Evolutionary conservation across 37 sponge, comb jelly and placozoan species (phyloP).

Genomic region (Aphrocallistes beatrix): DNA sequence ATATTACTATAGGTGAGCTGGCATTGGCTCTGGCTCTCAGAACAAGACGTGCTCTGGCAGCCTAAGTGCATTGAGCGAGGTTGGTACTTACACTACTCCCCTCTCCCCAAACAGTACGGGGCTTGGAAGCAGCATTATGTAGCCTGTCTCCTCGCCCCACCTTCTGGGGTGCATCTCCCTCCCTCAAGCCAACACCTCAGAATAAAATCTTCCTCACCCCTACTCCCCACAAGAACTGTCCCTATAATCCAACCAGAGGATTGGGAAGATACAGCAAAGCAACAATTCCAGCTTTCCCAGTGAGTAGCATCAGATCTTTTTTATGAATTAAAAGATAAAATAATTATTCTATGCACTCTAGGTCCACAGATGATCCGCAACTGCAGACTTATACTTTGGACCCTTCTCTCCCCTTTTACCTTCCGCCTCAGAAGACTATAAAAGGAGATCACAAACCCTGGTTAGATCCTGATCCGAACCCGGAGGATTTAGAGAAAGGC

Average conservation of each 20-base stretch:
- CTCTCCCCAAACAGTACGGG: constrained; percentile 26
- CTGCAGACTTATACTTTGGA: not conserved
- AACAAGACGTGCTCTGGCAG: constrained; percentile 27
- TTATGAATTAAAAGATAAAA: not conserved
- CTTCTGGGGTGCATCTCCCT: not conserved
- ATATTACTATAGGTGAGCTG: constrained; percentile 21
- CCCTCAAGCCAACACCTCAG: not conserved
- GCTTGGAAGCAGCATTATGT: constrained; percentile 36
- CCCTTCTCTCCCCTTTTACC: not conserved
- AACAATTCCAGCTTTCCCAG: not conserved
- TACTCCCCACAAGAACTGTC: not conserved
- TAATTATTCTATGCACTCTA: not conserved
- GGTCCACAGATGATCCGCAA: not conserved
- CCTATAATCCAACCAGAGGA: not conserved
- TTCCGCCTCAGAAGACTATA: not conserved
- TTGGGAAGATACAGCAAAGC: not conserved
- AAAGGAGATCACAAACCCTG: constrained; percentile 9
- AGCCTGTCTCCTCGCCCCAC: not conserved
- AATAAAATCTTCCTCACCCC: not conserved
- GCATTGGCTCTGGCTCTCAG: constrained; percentile 33
- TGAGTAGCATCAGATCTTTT: not conserved
- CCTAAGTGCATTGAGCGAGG: constrained; percentile 30
- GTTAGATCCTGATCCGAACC: constrained; percentile 27
- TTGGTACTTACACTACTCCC: constrained; percentile 36
- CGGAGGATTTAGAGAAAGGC: constrained; percentile 30